These are phyloP conservation scores for Lophius americanus DNA, from an alignment of 2,797 vertebrate genomes.

Conservation along the genomic window DNA sequence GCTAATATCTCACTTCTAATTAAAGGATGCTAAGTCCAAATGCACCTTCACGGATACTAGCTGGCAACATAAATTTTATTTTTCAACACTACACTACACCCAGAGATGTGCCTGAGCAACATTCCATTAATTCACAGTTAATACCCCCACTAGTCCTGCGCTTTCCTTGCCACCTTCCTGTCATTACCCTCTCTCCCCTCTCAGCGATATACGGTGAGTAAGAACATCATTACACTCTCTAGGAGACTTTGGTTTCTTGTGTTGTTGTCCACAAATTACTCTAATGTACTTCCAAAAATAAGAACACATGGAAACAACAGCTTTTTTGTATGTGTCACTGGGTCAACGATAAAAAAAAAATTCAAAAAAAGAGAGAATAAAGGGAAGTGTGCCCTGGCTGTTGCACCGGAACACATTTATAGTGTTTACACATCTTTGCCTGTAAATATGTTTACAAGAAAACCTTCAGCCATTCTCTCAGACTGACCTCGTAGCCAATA, in stretches of 20 bases:
- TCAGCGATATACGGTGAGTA: constrained; percentile 54
- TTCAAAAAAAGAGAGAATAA: constrained; percentile 4
- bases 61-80: constrained; percentile 83
- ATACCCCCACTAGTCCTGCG: constrained; percentile 66
- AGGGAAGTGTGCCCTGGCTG: constrained; percentile 50
- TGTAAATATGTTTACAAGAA: constrained; percentile 83
- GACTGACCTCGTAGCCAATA: constrained; percentile 80
- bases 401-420: constrained; percentile 69
- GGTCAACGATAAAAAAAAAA: constrained; percentile 12
- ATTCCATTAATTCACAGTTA: constrained; percentile 85
- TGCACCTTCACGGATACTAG: constrained; percentile 86
- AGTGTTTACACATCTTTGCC: constrained; percentile 77
- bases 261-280: constrained; percentile 27
- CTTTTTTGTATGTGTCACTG: constrained; percentile 35
- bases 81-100: constrained; percentile 77
- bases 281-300: constrained; percentile 54
- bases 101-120: constrained; percentile 76
- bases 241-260: constrained; percentile 28
- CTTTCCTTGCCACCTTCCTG: constrained; percentile 51
- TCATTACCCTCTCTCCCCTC: constrained; percentile 43
- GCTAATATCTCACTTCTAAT: constrained; percentile 99
- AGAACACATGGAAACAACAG: constrained; percentile 47
- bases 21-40: constrained; percentile 97
- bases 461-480: constrained; percentile 72
- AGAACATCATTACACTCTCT: constrained; percentile 61